A percentile compares a stretch with the other conserved stretches of the same genome.
Evolutionary conservation across 2,113 vertebrate species (phyloP).

Genomic region (Cynoglossus semilaevis): DNA sequence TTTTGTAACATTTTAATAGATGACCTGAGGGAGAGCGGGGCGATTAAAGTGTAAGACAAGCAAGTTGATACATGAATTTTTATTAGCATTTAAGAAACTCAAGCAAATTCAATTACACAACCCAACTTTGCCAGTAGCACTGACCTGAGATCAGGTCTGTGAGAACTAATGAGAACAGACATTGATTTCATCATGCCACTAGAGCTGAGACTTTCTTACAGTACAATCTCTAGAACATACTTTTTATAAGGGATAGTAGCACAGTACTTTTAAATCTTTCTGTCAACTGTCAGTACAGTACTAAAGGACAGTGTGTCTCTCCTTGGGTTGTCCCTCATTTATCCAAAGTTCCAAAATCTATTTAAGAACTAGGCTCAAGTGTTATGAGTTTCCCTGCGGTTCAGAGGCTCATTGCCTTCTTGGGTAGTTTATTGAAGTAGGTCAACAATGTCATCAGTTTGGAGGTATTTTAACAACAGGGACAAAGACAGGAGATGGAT

Average conservation of each 20-base stretch:
- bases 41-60: conserved; percentile 32
- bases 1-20: conserved; percentile 36
- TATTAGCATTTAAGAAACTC: conserved; percentile 28
- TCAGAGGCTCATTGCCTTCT: too few relatives aligned
- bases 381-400: too few relatives aligned
- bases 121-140: conserved; percentile 20
- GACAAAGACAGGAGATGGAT: too few relatives aligned
- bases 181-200: neutral
- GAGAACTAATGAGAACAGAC: neutral
- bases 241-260: neutral
- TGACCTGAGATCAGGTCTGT: conserved; percentile 10
- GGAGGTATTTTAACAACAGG: too few relatives aligned
- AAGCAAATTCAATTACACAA: conserved; percentile 38
- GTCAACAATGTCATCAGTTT: too few relatives aligned
- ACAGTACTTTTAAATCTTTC: too few relatives aligned
- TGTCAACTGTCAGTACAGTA: too few relatives aligned
- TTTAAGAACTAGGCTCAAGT: too few relatives aligned
- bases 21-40: conserved; percentile 10
- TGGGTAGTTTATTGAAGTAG: too few relatives aligned
- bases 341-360: too few relatives aligned
- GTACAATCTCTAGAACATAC: neutral
- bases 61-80: conserved; percentile 27
- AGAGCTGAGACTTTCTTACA: neutral
- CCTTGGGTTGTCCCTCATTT: too few relatives aligned
- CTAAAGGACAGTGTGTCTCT: too few relatives aligned